A percentile compares a stretch with the other conserved stretches of the same genome.
Evolutionary conservation across 2,888 invertebrate genomes (phyloP).

Genomic region (Drosophila paramelanica): DNA sequence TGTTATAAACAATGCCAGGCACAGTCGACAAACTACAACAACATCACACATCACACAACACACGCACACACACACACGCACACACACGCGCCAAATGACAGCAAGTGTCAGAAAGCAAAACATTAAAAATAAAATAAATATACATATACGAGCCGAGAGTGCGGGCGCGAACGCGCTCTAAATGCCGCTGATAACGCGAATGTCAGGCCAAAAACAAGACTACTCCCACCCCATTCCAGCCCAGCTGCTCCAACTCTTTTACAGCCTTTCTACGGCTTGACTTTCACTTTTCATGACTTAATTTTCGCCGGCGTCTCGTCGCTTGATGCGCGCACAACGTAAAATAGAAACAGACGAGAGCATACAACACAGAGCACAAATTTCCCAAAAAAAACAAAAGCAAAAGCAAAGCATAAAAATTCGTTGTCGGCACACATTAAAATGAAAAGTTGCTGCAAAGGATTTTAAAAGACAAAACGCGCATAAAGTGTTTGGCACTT

Average conservation of each 20-base stretch:
- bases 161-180: slow-evolving; percentile 23
- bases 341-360: slow-evolving; percentile 50
- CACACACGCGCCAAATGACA: slow-evolving; percentile 41
- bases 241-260: background rate
- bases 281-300: slow-evolving; percentile 66
- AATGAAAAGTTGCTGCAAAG: slow-evolving; percentile 55
- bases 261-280: slow-evolving; percentile 37
- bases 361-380: slow-evolving; percentile 19
- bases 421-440: slow-evolving; percentile 51
- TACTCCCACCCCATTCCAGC: background rate
- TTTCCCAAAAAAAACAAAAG: slow-evolving; percentile 5
- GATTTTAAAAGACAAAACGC: slow-evolving; percentile 55
- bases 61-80: slow-evolving; percentile 7
- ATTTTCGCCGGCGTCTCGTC: slow-evolving; percentile 51
- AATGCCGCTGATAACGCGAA: slow-evolving; percentile 57
- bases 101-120: slow-evolving; percentile 63
- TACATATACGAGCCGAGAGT: background rate
- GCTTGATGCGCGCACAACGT: slow-evolving; percentile 45
- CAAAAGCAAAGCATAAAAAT: slow-evolving; percentile 18
- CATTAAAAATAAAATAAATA: slow-evolving; percentile 56
- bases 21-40: slow-evolving; percentile 49
- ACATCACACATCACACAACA: slow-evolving; percentile 1
- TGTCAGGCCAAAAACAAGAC: slow-evolving; percentile 32
- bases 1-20: slow-evolving; percentile 65
- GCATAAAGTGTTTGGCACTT: slow-evolving; percentile 47